Percentiles rank a stretch among this genome's conserved stretches.
Evolutionary conservation across 2,797 vertebrate species (phyloP).

Genomic region (Echiichthys vipera): DNA sequence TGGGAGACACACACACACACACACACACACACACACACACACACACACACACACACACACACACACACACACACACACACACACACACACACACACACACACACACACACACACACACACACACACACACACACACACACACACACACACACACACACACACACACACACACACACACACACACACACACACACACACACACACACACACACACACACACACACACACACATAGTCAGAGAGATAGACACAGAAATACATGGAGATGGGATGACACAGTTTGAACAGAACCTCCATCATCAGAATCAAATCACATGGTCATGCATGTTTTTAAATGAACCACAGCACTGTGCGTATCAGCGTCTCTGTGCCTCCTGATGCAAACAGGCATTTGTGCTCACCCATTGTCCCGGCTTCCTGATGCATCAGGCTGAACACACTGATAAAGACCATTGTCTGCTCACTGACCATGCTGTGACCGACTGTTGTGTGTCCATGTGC

Average conservation of each 20-base stretch:
- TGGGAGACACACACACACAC: not conserved
- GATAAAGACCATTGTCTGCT: constrained; percentile 59
- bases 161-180: no score
- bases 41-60: no score
- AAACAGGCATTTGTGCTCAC: constrained; percentile 15
- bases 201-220: no score
- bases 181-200: no score
- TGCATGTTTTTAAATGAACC: not conserved
- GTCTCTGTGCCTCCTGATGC: constrained; percentile 31
- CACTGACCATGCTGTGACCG: constrained; percentile 50
- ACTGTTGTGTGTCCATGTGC: constrained; percentile 21
- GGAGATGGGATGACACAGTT: not conserved
- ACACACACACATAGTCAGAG: not conserved
- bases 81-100: no score
- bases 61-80: no score
- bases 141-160: no score
- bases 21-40: not conserved
- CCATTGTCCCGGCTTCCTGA: constrained; percentile 52
- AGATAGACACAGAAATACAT: not conserved
- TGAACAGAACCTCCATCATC: not conserved
- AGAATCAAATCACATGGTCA: constrained; percentile 10
- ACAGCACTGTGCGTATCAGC: not conserved
- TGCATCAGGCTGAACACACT: constrained; percentile 45
- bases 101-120: no score
- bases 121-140: no score